Percentiles rank a stretch among this genome's conserved stretches.
Conservation (phyloP, 2,797 vertebrate genomes). For the Diplodus puntazzo region DNA sequence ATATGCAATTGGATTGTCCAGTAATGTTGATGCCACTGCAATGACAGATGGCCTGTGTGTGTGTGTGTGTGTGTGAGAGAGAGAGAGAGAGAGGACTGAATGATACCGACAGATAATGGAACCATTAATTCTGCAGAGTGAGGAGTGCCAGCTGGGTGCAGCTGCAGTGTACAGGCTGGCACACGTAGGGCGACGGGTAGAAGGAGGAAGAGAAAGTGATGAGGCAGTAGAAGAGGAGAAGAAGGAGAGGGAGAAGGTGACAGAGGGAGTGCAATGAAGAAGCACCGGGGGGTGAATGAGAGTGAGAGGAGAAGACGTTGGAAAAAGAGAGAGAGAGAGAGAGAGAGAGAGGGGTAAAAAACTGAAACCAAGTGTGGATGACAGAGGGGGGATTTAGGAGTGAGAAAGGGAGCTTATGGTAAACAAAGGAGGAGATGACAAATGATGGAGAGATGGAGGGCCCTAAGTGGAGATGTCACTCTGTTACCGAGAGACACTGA, state of each 20-base stretch:
- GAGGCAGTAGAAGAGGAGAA: slow-evolving; percentile 25
- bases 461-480: slow-evolving; percentile 5
- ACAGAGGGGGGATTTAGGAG: neutral
- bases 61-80: slow-evolving; percentile 19
- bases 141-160: slow-evolving; percentile 79
- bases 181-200: slow-evolving; percentile 50
- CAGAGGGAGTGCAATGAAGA: neutral
- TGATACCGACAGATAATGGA: slow-evolving; percentile 73
- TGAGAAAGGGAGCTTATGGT: slow-evolving; percentile 3
- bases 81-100: slow-evolving; percentile 60
- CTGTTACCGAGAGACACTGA: slow-evolving; percentile 9
- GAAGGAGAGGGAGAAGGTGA: slow-evolving; percentile 25
- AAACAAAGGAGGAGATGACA: slow-evolving; percentile 13
- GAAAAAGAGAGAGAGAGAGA: neutral
- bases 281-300: neutral
- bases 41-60: slow-evolving; percentile 55
- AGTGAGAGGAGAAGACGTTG: neutral
- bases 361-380: too few relatives aligned
- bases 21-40: slow-evolving; percentile 20
- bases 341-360: neutral
- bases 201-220: slow-evolving; percentile 33
- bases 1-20: neutral
- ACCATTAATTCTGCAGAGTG: slow-evolving; percentile 79
- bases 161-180: slow-evolving; percentile 75
- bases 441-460: neutral